A percentile compares a stretch with the other conserved stretches of the same genome.
These are phyloP conservation scores for Porites cylindrica DNA, from an alignment of 92 coral and sea anemone genomes.

Conservation along the genomic window DNA sequence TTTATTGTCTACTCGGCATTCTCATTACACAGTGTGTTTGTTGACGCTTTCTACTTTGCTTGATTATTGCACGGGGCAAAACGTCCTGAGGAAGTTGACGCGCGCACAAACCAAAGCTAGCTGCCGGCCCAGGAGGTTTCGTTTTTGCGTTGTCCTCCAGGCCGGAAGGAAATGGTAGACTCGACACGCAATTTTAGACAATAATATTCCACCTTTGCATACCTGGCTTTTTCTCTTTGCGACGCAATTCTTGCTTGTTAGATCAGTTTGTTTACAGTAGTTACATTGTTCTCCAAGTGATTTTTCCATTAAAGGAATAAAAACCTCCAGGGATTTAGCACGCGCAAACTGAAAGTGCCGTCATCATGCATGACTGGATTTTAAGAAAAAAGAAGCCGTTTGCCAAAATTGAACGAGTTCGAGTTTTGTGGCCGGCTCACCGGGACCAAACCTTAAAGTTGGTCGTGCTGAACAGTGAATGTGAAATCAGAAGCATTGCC, in stretches of 20 bases:
- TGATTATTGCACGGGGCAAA: neutral
- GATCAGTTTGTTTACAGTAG: no score
- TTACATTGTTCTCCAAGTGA: neutral
- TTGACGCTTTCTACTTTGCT: neutral
- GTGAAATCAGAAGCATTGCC: no score
- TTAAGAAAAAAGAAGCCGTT: no score
- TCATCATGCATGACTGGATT: no score
- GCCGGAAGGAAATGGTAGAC: neutral
- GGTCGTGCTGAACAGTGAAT: no score
- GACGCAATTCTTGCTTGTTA: no score
- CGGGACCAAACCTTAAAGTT: no score
- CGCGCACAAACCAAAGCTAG: neutral
- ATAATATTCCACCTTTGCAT: no score
- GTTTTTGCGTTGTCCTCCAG: neutral
- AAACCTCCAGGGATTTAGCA: neutral
- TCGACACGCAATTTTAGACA: no score
- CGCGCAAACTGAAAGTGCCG: neutral
- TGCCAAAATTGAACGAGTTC: no score
- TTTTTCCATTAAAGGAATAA: neutral
- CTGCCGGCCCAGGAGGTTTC: neutral
- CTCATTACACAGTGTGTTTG: neutral
- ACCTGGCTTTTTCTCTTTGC: no score
- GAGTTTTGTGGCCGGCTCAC: no score
- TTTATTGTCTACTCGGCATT: slow-evolving; percentile 4
- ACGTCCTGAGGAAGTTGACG: neutral